Percentiles rank a stretch among this genome's conserved stretches.
Conservation (phyloP, 2,888 invertebrate species). For the Tryphoninae sp. region DNA sequence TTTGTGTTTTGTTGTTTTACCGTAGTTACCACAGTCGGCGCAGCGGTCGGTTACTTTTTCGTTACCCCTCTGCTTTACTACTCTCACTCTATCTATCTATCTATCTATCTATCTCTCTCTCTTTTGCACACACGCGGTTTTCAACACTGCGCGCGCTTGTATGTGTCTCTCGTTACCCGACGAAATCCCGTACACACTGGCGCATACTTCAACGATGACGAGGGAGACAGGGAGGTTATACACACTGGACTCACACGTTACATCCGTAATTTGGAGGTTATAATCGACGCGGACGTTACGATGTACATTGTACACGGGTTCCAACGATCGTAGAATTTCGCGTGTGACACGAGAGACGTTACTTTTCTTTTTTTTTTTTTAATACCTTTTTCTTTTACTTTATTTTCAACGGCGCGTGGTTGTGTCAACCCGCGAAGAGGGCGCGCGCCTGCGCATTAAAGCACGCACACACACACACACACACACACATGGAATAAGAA, state of each 20-base stretch:
- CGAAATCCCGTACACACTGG: neutral
- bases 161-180: constrained; percentile 4
- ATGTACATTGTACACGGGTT: too few species aligned
- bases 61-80: too few species aligned
- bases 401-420: constrained; percentile 29
- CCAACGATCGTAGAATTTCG: neutral
- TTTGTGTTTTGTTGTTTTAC: constrained; percentile 21
- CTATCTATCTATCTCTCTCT: constrained; percentile 51
- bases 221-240: neutral
- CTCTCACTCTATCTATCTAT: constrained; percentile 20
- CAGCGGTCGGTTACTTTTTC: constrained; percentile 9
- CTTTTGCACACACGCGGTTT: neutral
- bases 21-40: constrained; percentile 1
- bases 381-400: neutral
- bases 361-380: neutral
- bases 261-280: neutral
- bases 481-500: neutral
- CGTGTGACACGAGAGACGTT: neutral
- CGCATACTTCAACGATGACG: too few species aligned
- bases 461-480: neutral
- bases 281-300: neutral
- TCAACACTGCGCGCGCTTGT: constrained; percentile 5
- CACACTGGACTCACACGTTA: constrained; percentile 5
- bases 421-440: constrained; percentile 37
- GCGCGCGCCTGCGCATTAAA: constrained; percentile 14